A percentile compares a stretch with the other conserved stretches of the same genome.
phyloP scores from a whole-genome alignment of 1,140 invertebrate species.

The Drosophila pectinifera region DNA sequence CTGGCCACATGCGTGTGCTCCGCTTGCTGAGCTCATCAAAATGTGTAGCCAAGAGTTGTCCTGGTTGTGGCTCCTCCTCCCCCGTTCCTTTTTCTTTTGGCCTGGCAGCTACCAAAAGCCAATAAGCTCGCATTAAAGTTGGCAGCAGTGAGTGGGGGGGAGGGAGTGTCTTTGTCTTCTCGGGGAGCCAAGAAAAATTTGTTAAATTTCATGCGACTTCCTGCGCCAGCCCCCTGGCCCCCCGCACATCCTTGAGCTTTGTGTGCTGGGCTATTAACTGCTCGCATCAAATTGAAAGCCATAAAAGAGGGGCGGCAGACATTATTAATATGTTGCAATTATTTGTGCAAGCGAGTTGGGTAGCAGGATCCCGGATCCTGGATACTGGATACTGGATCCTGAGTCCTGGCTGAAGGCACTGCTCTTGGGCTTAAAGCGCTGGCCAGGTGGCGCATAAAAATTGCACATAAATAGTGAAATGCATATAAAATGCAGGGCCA shows the following conservation, averaged over 20 bases:
- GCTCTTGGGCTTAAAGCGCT: constrained; percentile 3
- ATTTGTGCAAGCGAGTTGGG: constrained; percentile 50
- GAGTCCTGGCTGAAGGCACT: not conserved
- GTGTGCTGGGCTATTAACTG: constrained; percentile 62
- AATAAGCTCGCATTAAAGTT: constrained; percentile 74
- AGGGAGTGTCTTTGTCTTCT: constrained; percentile 43
- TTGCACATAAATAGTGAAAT: constrained; percentile 44
- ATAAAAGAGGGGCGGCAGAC: constrained; percentile 40
- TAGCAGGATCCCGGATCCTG: no score
- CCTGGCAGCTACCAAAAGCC: constrained; percentile 54
- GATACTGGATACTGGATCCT: not conserved
- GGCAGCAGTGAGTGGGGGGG: not conserved
- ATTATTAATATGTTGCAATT: constrained; percentile 73
- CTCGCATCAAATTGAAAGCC: constrained; percentile 63
- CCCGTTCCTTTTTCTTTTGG: constrained; percentile 1
- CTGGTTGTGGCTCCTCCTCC: constrained; percentile 4
- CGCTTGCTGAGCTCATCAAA: constrained; percentile 68
- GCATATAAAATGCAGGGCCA: constrained; percentile 4
- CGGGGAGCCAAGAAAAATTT: constrained; percentile 47
- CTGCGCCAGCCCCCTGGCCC: constrained; percentile 11
- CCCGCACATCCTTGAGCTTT: no score
- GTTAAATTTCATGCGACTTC: constrained; percentile 68
- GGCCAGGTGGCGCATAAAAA: constrained; percentile 42
- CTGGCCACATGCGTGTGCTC: constrained; percentile 45
- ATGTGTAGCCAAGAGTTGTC: constrained; percentile 48